A percentile compares a stretch with the other conserved stretches of the same genome.
Conservation (phyloP, 2,113 vertebrate species). For the Phyllostomus hastatus region DNA sequence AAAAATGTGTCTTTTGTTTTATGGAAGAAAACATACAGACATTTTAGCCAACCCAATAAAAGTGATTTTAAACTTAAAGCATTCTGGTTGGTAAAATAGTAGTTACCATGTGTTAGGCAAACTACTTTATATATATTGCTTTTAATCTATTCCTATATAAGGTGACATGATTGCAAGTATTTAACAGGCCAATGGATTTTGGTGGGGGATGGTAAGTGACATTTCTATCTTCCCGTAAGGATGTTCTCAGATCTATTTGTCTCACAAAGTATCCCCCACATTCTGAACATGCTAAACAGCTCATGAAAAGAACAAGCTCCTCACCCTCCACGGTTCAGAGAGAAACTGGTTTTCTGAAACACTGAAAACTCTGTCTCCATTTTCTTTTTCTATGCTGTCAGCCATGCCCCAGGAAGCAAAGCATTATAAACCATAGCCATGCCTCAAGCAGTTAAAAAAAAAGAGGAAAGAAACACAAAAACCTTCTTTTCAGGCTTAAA, state of each 20-base stretch:
- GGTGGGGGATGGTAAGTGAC: not conserved
- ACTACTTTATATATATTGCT: not conserved
- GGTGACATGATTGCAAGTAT: not conserved
- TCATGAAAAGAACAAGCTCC: not conserved
- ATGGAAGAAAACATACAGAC: too few species aligned
- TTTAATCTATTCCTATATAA: not conserved
- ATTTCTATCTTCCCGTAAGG: not conserved
- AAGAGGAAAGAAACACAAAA: not conserved
- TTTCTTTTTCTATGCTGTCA: not conserved
- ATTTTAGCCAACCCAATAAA: not conserved
- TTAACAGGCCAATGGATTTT: not conserved
- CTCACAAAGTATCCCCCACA: not conserved
- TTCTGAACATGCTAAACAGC: not conserved
- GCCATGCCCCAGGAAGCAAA: constrained; percentile 13
- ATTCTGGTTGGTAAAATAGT: not conserved
- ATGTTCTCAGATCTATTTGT: not conserved
- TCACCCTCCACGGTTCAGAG: not conserved
- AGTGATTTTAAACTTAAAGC: not conserved
- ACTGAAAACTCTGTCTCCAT: not conserved
- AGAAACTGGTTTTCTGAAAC: constrained; percentile 2
- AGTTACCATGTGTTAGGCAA: not conserved
- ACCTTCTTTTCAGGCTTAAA: constrained; percentile 31
- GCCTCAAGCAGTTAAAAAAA: not conserved
- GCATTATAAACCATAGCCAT: constrained; percentile 9
- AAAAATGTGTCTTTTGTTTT: too few species aligned